A percentile compares a stretch with the other conserved stretches of the same genome.
These are phyloP conservation scores for Lasioglossum marginatum DNA, from an alignment of 2,888 invertebrate species.

Conservation along the genomic window DNA sequence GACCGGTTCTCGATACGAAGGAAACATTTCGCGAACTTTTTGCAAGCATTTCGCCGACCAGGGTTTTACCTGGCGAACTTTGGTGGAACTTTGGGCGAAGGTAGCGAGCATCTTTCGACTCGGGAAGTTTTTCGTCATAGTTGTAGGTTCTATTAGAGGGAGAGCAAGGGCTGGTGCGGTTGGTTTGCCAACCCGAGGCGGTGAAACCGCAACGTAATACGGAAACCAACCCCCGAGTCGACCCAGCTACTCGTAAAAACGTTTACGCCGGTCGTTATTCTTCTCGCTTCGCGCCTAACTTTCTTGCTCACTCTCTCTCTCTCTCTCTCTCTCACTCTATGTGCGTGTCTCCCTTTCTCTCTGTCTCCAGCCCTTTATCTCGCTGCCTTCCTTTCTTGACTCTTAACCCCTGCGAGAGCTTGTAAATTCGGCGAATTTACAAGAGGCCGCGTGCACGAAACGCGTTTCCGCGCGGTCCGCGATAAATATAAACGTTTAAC, in stretches of 20 bases:
- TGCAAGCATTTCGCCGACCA: not conserved
- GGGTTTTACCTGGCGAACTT: not conserved
- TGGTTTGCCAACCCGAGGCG: constrained; percentile 1
- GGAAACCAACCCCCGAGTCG: constrained; percentile 27
- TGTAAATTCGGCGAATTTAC: constrained; percentile 42
- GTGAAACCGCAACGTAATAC: constrained; percentile 37
- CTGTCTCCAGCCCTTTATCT: not conserved
- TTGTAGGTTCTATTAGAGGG: constrained; percentile 22
- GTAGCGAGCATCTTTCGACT: not conserved
- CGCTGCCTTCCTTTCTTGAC: not conserved
- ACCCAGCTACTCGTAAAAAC: constrained; percentile 45
- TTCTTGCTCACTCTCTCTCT: not conserved
- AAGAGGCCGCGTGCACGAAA: not conserved
- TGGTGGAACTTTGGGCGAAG: not conserved
- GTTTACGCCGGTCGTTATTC: constrained; percentile 31
- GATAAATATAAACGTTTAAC: constrained; percentile 37
- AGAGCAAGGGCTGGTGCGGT: not conserved
- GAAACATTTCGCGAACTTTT: not conserved
- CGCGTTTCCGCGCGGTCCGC: not conserved
- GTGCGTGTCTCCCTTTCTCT: not conserved
- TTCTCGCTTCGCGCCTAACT: constrained; percentile 32
- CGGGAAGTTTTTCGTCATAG: constrained; percentile 14
- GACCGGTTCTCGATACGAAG: not conserved
- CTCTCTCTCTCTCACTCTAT: not conserved
- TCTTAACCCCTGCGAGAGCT: not conserved